A percentile compares a stretch with the other conserved stretches of the same genome.
Conservation (phyloP, 1,140 invertebrate species). For the Drosophila ironensis region DNA sequence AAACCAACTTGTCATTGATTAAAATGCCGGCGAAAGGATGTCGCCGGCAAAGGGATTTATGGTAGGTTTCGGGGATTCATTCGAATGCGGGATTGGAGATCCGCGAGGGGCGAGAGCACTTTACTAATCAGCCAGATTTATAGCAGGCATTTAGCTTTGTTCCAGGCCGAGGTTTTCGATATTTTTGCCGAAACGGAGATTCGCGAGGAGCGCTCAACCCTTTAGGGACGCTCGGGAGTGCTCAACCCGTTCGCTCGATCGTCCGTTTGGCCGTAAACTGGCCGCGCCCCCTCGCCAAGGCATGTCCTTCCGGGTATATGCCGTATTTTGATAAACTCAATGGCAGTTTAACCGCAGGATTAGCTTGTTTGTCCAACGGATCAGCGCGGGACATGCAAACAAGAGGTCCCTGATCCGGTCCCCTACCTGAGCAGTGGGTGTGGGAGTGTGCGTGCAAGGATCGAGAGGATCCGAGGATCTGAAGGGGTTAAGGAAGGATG, state of each 20-base stretch:
- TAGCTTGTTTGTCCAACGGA: constrained; percentile 77
- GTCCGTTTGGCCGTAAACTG: constrained; percentile 52
- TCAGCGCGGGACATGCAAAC: constrained; percentile 70
- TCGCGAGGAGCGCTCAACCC: constrained; percentile 51
- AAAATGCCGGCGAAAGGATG: constrained; percentile 23
- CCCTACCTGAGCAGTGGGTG: constrained; percentile 16
- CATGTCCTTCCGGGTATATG: constrained; percentile 69
- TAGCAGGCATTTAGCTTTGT: constrained; percentile 77
- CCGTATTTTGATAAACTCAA: constrained; percentile 77
- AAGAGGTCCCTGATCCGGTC: constrained; percentile 24
- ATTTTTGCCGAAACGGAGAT: constrained; percentile 45
- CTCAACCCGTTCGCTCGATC: constrained; percentile 74
- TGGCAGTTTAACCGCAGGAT: constrained; percentile 81
- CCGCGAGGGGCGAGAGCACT: constrained; percentile 63
- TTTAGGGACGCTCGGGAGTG: constrained; percentile 19
- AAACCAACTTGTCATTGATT: constrained; percentile 56
- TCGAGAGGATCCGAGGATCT: background rate
- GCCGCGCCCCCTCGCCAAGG: constrained; percentile 29
- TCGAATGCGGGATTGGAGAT: background rate
- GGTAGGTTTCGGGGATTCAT: constrained; percentile 12
- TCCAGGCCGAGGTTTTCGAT: constrained; percentile 36
- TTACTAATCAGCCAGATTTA: constrained; percentile 77
- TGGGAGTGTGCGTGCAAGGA: no score
- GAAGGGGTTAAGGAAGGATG: constrained; percentile 56
- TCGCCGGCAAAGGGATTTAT: constrained; percentile 20